Evolutionary conservation across 2,113 vertebrate genomes (phyloP), one percentile per base, ranked within the genome.

Genomic region (Lutjanus erythropterus): DNA sequence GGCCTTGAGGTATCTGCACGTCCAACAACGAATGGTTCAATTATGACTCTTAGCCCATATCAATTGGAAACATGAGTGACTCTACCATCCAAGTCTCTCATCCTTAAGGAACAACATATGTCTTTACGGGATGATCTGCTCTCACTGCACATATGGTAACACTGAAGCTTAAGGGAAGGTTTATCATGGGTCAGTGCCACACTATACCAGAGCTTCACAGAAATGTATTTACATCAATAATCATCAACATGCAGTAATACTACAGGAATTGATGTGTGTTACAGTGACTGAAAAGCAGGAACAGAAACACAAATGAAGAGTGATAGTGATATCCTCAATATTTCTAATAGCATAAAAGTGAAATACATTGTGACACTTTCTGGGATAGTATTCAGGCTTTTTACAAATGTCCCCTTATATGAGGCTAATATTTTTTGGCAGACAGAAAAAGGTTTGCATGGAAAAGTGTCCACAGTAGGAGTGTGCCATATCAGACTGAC

Each of bases 61-160:
- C 77, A 70, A 82, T 21, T 85, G 88, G 79, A 90, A 92, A 89
- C 89, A 92, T 35, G 74, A 87, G 62, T 25, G 84, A 33, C 50
- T 67, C 55, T 39, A 5, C 47, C 47, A 62, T 84, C 81, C 47
- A 8, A 69, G 65, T 72, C n/a, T 2, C 69, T 83, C 64, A 19
- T 65, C 75, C 67, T 67, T 75, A 87, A 85, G 72, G 53, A 88
- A 11, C 52, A 86, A 81, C 91, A 87, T 21, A 55, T 87, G 80
- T 83, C 71, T 75, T 21, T 11, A 65, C 5, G 16, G n/a, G 35
- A 15, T 6, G 60, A 68, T 75, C 25, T 53, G 21, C 42, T 67
- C 39, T 35, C 58, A 14, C 39, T 61, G 53, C 72, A 82, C 90
- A 88, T 68, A 25, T 91, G 89, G 86, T 35, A 91, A 65, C 71